Conservation (phyloP, 2,888 invertebrate genomes). For the Sericinus montela region DNA sequence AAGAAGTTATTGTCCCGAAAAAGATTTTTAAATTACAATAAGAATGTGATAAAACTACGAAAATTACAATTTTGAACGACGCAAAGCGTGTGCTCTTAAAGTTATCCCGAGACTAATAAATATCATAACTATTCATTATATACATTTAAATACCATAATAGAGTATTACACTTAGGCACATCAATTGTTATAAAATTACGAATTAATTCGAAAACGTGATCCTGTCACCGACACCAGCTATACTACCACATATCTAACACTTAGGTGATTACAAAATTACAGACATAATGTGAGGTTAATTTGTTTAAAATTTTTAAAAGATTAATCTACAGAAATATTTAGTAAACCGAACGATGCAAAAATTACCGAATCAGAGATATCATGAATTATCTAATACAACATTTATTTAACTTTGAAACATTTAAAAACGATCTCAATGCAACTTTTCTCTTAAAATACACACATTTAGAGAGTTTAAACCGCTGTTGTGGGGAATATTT, state of each 20-base stretch:
- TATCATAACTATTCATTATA: slow-evolving; percentile 51
- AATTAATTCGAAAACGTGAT: slow-evolving; percentile 72
- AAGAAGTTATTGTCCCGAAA: slow-evolving; percentile 57
- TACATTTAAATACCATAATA: slow-evolving; percentile 60
- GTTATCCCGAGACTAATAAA: slow-evolving; percentile 47
- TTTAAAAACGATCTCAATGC: slow-evolving; percentile 47
- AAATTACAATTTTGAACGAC: slow-evolving; percentile 23
- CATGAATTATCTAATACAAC: slow-evolving; percentile 54
- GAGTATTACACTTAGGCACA: slow-evolving; percentile 79
- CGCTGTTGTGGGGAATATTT: slow-evolving; percentile 48
- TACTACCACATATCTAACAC: slow-evolving; percentile 64
- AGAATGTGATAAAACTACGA: slow-evolving; percentile 33
- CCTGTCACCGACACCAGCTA: slow-evolving; percentile 57
- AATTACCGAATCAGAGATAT: slow-evolving; percentile 30
- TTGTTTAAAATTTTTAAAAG: slow-evolving; percentile 33
- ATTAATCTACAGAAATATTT: slow-evolving; percentile 26
- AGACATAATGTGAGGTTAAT: slow-evolving; percentile 41
- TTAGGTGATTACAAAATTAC: slow-evolving; percentile 45
- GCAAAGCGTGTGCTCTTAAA: slow-evolving; percentile 28
- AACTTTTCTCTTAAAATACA: slow-evolving; percentile 53
- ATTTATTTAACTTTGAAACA: slow-evolving; percentile 53
- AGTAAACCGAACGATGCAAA: slow-evolving; percentile 28
- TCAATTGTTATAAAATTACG: slow-evolving; percentile 79
- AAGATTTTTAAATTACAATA: slow-evolving; percentile 40
- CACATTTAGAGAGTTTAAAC: slow-evolving; percentile 55